These are phyloP conservation scores for Drosophila suzukii DNA, from an alignment of 1,140 invertebrate genomes.

Conservation along the genomic window DNA sequence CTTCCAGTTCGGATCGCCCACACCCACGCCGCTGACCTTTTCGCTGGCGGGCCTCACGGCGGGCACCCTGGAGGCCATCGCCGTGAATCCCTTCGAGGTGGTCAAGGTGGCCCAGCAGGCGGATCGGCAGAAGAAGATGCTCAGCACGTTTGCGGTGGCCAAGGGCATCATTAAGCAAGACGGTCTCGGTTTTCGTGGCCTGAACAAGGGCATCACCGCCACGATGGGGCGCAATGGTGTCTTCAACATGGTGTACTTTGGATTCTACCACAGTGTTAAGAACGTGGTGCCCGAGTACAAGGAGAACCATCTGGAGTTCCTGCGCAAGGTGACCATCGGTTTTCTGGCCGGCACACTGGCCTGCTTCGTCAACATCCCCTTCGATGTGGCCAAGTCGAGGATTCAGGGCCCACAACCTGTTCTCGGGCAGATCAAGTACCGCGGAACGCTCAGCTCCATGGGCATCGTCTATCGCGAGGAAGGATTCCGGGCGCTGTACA, in stretches of 20 bases:
- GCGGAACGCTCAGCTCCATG: constrained; percentile 90
- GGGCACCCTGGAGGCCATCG: constrained; percentile 94
- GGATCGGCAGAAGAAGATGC: constrained; percentile 87
- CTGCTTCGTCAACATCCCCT: constrained; percentile 96
- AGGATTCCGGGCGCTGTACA: constrained; percentile 95
- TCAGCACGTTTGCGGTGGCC: constrained; percentile 92
- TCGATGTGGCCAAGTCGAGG: constrained; percentile 97
- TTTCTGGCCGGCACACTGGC: constrained; percentile 93
- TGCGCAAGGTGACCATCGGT: constrained; percentile 91
- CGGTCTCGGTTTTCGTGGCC: constrained; percentile 91
- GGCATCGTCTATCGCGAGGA: constrained; percentile 92
- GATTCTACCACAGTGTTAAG: constrained; percentile 96
- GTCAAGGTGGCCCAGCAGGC: constrained; percentile 95
- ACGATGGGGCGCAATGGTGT: constrained; percentile 94
- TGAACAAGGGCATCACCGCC: constrained; percentile 95
- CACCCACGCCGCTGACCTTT: constrained; percentile 92
- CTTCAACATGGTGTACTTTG: constrained; percentile 97
- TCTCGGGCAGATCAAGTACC: constrained; percentile 90
- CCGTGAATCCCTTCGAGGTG: constrained; percentile 97
- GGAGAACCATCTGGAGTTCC: constrained; percentile 88
- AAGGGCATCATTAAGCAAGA: constrained; percentile 90
- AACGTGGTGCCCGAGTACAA: constrained; percentile 89
- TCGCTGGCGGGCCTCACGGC: constrained; percentile 93
- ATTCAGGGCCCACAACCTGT: constrained; percentile 96
- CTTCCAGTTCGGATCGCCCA: constrained; percentile 90